Percentiles rank a stretch among this genome's conserved stretches.
phyloP scores from a whole-genome alignment of 37 sponge, comb jelly and placozoan genomes.

The Agelas oroides region DNA sequence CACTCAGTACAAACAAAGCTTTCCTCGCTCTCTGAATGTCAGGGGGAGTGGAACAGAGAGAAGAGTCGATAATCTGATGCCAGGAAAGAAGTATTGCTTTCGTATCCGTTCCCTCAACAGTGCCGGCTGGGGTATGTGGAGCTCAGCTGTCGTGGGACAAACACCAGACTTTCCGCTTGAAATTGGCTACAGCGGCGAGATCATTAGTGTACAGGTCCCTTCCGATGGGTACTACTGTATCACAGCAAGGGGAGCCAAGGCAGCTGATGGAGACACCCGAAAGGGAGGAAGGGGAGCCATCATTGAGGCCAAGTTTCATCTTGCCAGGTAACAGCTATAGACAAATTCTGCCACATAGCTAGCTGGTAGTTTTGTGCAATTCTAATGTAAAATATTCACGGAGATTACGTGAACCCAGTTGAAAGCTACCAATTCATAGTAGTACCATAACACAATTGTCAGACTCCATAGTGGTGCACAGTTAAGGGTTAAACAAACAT shows the following conservation, averaged over 20 bases:
- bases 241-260: constrained; percentile 67
- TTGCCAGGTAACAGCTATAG: constrained; percentile 33
- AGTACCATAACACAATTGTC: no score
- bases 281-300: constrained; percentile 77
- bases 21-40: constrained; percentile 13
- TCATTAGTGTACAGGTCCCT: constrained; percentile 49
- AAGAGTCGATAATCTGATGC: constrained; percentile 47
- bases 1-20: background rate
- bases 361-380: no score
- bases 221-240: constrained; percentile 57
- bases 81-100: constrained; percentile 61
- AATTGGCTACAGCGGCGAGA: constrained; percentile 71
- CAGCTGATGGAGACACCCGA: constrained; percentile 67
- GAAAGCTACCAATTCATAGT: no score
- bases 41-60: constrained; percentile 4
- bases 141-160: constrained; percentile 26
- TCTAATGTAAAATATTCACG: no score
- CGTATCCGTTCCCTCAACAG: constrained; percentile 66
- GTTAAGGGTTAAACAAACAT: no score
- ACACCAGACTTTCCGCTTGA: constrained; percentile 58
- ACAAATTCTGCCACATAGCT: no score
- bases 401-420: no score
- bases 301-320: constrained; percentile 67
- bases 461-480: no score
- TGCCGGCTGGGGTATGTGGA: constrained; percentile 80